Conservation (phyloP, 2,888 invertebrate species). For the Tanypteryx hageni region DNA sequence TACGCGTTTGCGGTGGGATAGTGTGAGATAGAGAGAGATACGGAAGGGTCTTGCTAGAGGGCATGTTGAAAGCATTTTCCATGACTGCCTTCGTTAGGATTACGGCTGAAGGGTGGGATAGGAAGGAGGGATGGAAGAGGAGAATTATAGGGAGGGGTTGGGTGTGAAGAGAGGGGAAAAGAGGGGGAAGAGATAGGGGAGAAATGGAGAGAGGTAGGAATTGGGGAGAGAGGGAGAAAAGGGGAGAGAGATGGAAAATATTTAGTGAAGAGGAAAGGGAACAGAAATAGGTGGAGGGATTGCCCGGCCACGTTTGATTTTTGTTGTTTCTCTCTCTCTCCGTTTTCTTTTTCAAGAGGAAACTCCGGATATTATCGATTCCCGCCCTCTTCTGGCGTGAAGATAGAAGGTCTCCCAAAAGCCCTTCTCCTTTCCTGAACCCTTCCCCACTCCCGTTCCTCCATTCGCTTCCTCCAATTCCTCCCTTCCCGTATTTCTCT, state of each 20-base stretch:
- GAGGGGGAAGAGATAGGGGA: conserved; percentile 18
- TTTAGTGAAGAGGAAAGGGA: too few species aligned
- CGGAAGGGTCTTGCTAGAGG: not conserved
- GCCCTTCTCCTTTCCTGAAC: not conserved
- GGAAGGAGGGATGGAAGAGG: not conserved
- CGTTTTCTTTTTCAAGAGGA: conserved; percentile 64
- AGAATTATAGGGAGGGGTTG: not conserved
- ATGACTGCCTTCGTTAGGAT: conserved; percentile 47
- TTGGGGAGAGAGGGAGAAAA: conserved; percentile 10
- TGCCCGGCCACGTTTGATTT: conserved; percentile 20
- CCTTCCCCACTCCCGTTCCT: not conserved
- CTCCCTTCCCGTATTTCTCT: conserved; percentile 4
- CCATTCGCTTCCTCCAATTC: too few species aligned
- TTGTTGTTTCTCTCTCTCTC: not conserved
- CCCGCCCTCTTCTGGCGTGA: conserved; percentile 51
- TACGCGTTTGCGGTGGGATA: not conserved
- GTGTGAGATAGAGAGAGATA: too few species aligned
- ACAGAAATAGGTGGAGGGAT: conserved; percentile 34
- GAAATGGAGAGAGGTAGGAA: conserved; percentile 22
- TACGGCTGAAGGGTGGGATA: conserved; percentile 2
- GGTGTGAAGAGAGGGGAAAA: not conserved
- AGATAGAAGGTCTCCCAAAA: conserved; percentile 1
- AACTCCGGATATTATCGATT: conserved; percentile 64
- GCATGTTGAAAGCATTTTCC: not conserved
- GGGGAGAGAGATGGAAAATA: too few species aligned